These are phyloP conservation scores for Tineola bisselliella DNA, from an alignment of 2,888 invertebrate species.

Conservation along the genomic window DNA sequence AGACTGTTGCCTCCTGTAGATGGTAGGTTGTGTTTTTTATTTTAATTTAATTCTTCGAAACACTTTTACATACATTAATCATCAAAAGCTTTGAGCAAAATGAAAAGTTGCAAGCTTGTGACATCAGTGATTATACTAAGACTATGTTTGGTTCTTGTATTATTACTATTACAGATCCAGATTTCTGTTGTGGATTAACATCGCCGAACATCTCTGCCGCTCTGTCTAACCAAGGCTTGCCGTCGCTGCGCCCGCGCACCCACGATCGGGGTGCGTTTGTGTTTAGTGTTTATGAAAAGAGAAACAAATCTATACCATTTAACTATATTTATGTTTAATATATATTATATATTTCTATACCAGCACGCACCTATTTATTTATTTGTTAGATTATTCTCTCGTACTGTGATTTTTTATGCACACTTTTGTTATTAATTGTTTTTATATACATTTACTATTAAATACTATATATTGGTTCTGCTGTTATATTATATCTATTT, in stretches of 20 bases:
- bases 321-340: no score
- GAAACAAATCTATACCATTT: conserved; percentile 31
- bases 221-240: conserved; percentile 61
- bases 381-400: not conserved
- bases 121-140: conserved; percentile 23
- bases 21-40: conserved; percentile 61
- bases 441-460: not conserved
- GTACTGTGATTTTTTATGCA: not conserved
- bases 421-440: not conserved
- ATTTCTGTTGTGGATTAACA: conserved; percentile 87
- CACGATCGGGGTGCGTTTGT: conserved; percentile 71
- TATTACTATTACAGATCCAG: conserved; percentile 81
- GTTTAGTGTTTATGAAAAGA: conserved; percentile 66
- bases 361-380: conserved; percentile 20
- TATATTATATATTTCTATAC: no score
- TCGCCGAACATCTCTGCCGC: conserved; percentile 80
- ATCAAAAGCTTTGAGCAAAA: not conserved
- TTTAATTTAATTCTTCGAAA: no score
- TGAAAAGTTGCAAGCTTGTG: not conserved
- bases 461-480: not conserved
- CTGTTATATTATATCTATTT: not conserved
- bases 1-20: conserved; percentile 90
- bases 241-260: conserved; percentile 64
- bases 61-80: no score
- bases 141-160: not conserved